Evolutionary conservation across 1,140 invertebrate genomes (phyloP), one percentile per base, ranked within the genome.

Genomic region (Lamellibrachia luymesi): DNA sequence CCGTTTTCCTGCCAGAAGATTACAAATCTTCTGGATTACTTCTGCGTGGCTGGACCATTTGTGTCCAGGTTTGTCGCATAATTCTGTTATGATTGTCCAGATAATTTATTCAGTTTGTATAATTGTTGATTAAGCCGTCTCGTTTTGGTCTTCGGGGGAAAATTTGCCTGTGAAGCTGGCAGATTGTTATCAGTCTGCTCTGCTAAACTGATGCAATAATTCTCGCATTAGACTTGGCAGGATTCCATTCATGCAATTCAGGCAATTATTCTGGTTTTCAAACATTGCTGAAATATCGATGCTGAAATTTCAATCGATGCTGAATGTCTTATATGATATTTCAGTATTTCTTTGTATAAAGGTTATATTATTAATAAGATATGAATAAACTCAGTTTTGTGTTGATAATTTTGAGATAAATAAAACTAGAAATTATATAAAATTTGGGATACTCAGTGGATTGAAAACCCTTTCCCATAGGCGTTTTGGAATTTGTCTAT

Each of bases 61-160:
- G 64, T 80, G 64, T 80, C 13, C 64, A 80, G 13, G 64, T 80
- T 80, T 80, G 64, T 80, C 64, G 25, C 25, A 22, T 80, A 80
- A 80, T 80, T 80, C 64, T 80, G 64, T 80, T 80, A 80, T 80
- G 64, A 80, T 80, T 80, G 64, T 80, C 64, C 64, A 80, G 64
- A 80, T 80, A 80, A 80, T 80, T 80, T 80, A 80, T 80, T 80
- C 64, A 22, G 64, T 80, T 80, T 80, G 64, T 80, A 80, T 80
- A 80, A 80, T 80, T 80, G 64, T 80, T 80, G 64, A 80, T 80
- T 80, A 80, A 80, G 13, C 64, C 64, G 0, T 10, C 64, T 80
- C 13, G 25, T 80, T 80, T 80, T 80, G 64, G 64, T 10, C 64
- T 22, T 80, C 64, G 13, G 5, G 64, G 64, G 64, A 80, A 22